Conservation (phyloP, 2,113 vertebrate genomes). For the Lates calcarifer region DNA sequence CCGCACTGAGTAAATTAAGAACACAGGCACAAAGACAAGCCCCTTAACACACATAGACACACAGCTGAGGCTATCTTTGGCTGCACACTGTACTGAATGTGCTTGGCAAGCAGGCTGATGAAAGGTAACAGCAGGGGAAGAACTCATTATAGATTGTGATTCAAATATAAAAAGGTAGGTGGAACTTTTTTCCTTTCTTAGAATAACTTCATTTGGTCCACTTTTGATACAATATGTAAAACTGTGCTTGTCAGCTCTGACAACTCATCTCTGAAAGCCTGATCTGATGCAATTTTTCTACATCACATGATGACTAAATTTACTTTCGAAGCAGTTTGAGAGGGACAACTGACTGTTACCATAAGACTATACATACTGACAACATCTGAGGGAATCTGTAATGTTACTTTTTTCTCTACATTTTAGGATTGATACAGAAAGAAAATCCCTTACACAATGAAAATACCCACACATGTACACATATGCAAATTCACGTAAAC, state of each 20-base stretch:
- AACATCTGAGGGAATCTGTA: conserved; percentile 7
- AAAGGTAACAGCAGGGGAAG: conserved; percentile 75
- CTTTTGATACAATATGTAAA: conserved; percentile 15
- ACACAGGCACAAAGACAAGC: conserved; percentile 68
- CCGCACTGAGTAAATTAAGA: conserved; percentile 63
- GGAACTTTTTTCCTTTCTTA: conserved; percentile 32
- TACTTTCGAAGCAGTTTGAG: conserved; percentile 43
- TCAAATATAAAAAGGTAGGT: conserved; percentile 65
- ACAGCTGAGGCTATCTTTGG: conserved; percentile 78
- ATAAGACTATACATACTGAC: background rate
- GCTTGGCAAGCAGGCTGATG: conserved; percentile 80
- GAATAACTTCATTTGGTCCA: conserved; percentile 49
- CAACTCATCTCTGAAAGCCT: conserved; percentile 23
- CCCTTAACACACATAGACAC: conserved; percentile 56
- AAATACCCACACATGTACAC: conserved; percentile 11
- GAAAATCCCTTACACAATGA: background rate
- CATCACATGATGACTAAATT: conserved; percentile 18
- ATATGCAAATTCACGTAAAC: conserved; percentile 25
- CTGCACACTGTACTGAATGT: conserved; percentile 73
- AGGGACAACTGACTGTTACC: conserved; percentile 4
- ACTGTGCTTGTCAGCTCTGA: conserved; percentile 28
- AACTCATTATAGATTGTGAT: conserved; percentile 76
- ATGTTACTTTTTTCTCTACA: background rate
- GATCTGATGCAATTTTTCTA: conserved; percentile 25
- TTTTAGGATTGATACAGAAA: conserved; percentile 3